phyloP scores from a whole-genome alignment of 2,113 vertebrate genomes.

The Ictidomys tridecemlineatus region DNA sequence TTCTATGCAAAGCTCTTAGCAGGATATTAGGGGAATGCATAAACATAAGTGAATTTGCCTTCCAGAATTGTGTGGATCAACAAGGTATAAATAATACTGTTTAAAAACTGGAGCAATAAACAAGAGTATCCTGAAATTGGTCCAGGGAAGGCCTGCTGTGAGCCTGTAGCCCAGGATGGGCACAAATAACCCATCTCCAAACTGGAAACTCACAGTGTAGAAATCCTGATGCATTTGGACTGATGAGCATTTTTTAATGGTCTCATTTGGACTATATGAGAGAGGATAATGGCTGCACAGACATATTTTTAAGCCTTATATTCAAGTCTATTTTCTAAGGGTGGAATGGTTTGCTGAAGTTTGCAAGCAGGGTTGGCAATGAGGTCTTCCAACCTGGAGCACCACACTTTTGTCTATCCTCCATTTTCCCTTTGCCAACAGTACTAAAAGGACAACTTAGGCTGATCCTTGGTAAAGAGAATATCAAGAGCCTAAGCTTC shows the following conservation, averaged over 20 bases:
- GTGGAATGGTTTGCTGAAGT: neutral
- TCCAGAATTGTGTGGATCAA: slow-evolving; percentile 7
- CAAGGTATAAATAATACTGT: slow-evolving; percentile 38
- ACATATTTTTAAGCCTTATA: neutral
- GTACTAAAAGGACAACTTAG: neutral
- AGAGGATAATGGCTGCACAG: neutral
- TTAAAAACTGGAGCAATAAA: slow-evolving; percentile 25
- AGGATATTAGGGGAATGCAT: slow-evolving; percentile 56
- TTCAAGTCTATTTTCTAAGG: neutral
- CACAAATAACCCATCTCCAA: neutral
- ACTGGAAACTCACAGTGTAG: neutral
- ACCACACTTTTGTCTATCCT: neutral
- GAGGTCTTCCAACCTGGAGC: neutral
- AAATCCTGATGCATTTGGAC: neutral
- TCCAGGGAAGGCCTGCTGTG: neutral
- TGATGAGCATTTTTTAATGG: neutral
- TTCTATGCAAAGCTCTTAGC: slow-evolving; percentile 56
- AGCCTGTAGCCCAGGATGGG: neutral
- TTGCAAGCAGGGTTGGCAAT: neutral
- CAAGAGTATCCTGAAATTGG: neutral
- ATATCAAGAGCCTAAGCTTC: neutral
- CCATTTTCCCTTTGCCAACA: neutral
- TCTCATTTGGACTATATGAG: neutral
- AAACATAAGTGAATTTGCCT: slow-evolving; percentile 56
- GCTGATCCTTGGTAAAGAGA: neutral